Conservation (phyloP, 2,113 vertebrate species). For the Triplophysa dalaica region DNA sequence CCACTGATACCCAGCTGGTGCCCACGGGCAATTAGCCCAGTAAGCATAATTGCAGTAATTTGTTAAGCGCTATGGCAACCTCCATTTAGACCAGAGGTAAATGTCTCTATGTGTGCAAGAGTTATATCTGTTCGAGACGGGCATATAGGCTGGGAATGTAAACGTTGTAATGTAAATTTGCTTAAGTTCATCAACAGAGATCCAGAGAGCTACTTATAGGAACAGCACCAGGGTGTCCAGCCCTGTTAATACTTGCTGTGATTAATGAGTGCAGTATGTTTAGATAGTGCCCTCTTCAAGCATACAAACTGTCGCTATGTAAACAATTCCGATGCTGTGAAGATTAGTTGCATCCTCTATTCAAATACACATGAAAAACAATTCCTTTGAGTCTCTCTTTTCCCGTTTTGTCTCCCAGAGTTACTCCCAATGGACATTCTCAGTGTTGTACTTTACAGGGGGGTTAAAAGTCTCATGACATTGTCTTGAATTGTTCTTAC, state of each 20-base stretch:
- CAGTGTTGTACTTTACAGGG: neutral
- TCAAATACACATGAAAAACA: conserved; percentile 8
- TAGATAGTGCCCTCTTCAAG: conserved; percentile 87
- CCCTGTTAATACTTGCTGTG: conserved; percentile 85
- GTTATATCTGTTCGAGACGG: conserved; percentile 88
- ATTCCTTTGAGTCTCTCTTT: neutral
- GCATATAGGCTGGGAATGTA: conserved; percentile 78
- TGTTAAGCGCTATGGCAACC: conserved; percentile 94
- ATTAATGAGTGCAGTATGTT: conserved; percentile 84
- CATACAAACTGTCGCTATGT: conserved; percentile 81
- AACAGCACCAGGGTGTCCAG: conserved; percentile 79
- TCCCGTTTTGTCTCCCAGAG: neutral
- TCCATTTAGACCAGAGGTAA: conserved; percentile 86
- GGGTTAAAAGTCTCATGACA: neutral
- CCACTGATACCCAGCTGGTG: conserved; percentile 74
- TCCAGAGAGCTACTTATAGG: conserved; percentile 87
- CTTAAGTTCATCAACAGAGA: conserved; percentile 83
- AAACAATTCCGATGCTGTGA: conserved; percentile 68
- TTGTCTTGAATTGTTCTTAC: neutral
- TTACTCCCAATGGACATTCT: neutral
- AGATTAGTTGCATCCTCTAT: conserved; percentile 70
- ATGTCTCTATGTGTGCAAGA: conserved; percentile 88
- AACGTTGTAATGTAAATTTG: conserved; percentile 92
- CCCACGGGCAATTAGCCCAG: conserved; percentile 85
- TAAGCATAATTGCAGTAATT: conserved; percentile 88